phyloP scores from a whole-genome alignment of 1,140 invertebrate genomes.

The Cydia fagiglandana region DNA sequence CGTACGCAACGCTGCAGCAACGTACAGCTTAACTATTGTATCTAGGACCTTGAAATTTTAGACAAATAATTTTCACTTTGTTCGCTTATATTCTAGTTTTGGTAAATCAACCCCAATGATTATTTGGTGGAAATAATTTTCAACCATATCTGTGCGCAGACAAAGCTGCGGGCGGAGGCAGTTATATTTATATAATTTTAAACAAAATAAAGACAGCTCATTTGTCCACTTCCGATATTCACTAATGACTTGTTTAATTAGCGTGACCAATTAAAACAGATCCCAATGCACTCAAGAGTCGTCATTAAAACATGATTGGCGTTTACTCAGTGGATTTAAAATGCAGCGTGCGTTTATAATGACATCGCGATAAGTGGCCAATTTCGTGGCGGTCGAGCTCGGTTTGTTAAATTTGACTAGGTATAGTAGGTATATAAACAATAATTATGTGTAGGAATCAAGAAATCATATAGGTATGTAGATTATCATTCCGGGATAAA shows the following conservation, averaged over 20 bases:
- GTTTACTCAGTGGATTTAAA: neutral
- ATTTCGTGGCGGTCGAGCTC: neutral
- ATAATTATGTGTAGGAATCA: too few species aligned
- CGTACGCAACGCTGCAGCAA: too few species aligned
- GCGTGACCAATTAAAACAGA: neutral
- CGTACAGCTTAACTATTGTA: too few species aligned
- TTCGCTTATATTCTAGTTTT: too few species aligned
- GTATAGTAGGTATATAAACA: too few species aligned
- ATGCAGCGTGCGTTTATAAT: neutral
- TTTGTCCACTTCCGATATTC: neutral
- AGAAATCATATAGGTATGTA: too few species aligned
- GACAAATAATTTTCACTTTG: too few species aligned
- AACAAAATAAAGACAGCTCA: neutral
- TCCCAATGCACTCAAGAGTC: neutral
- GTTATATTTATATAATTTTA: neutral
- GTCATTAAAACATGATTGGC: slow-evolving; percentile 18
- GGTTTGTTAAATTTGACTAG: neutral
- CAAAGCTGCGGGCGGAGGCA: neutral
- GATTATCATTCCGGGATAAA: too few species aligned
- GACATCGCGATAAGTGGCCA: neutral
- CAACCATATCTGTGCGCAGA: too few species aligned
- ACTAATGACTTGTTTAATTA: slow-evolving; percentile 9
- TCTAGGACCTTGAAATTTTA: too few species aligned
- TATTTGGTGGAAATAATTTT: too few species aligned
- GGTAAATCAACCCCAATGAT: too few species aligned